Base-by-base conservation (phyloP, 2,888 invertebrate species). In the Campoletis raptor region DNA sequence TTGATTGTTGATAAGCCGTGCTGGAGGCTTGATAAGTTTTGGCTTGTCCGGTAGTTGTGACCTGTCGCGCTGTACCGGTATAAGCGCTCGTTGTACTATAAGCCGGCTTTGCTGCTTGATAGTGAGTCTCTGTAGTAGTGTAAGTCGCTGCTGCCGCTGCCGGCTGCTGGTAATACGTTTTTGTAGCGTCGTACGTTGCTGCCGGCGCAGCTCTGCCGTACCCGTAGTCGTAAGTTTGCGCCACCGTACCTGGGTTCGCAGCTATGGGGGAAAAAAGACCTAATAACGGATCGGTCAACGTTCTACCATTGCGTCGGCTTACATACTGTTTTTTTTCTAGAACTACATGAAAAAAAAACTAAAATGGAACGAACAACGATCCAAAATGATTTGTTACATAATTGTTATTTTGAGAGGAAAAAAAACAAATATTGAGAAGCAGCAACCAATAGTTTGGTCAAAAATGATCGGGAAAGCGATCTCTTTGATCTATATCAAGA, bases 161-260 rank as follows among this genome's bases (percentile, higher is more conserved):
- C 90, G 97, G 97, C 94, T 98, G 98, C 94, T 97, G 98, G 94
- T 98, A 97, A 87, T 97, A 97, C 2, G 97, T 97, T 95, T 98
- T 97, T 91, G 97, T 97, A 18, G 98, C 97, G 95, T 97, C 97
- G 95, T 97, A 97, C 69, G 97, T 96, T 57, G 96, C 96, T 77
- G 96, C 95, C 18, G 95, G 95, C 81, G 96, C 95, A 88, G 96
- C 94, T 85, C 96, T 95, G 89, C 96, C 96, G 95, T 97, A 97
- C 73, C 96, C 96, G 95, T 96, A 96, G 91, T 96, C 96, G 94
- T 96, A 97, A 15, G 95, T 95, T 85, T 96, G 95, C 18, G 96
- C 95, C 69, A 96, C 95, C 74, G 96, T 95, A 76, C 93, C 94
- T 89, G 94, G 93, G 88, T 94, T 94, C 10, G 94, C 93, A 85